Conservation (phyloP, 2,113 vertebrate species). For the Rhinichthys klamathensis region DNA sequence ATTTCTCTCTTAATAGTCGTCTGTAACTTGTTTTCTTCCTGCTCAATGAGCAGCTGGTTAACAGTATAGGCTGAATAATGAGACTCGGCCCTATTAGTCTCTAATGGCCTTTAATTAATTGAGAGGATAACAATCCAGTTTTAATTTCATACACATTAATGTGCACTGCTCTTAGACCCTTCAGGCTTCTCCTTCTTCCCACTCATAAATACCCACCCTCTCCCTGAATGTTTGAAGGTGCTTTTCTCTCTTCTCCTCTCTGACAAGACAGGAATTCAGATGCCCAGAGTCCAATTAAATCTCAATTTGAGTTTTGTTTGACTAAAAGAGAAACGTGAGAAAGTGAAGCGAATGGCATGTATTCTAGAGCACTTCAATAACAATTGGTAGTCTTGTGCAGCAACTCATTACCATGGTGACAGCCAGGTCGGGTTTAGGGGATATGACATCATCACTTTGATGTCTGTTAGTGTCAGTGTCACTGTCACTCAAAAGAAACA, state of each 20-base stretch:
- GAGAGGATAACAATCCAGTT: constrained; percentile 54
- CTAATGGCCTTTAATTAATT: constrained; percentile 53
- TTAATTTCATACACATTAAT: constrained; percentile 43
- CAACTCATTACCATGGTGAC: constrained; percentile 49
- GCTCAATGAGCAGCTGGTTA: neutral
- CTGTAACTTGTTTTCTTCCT: constrained; percentile 27
- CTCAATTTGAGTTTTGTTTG: constrained; percentile 5
- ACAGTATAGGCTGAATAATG: constrained; percentile 30
- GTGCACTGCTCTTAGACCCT: constrained; percentile 15
- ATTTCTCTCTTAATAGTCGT: neutral
- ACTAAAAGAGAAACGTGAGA: neutral
- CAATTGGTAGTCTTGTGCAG: neutral
- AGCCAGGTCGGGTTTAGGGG: constrained; percentile 24
- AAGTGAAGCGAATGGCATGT: neutral
- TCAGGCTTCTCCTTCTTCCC: neutral
- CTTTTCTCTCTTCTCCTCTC: neutral
- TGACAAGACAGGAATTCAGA: neutral
- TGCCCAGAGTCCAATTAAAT: constrained; percentile 10
- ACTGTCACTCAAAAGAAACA: constrained; percentile 42
- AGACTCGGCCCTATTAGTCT: constrained; percentile 52
- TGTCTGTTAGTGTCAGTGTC: constrained; percentile 47
- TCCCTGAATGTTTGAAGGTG: neutral
- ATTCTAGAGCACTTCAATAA: neutral
- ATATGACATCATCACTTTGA: constrained; percentile 42
- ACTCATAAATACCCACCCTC: neutral